Conservation (phyloP, 2,888 invertebrate genomes). For the Watsonalla cultraria region DNA sequence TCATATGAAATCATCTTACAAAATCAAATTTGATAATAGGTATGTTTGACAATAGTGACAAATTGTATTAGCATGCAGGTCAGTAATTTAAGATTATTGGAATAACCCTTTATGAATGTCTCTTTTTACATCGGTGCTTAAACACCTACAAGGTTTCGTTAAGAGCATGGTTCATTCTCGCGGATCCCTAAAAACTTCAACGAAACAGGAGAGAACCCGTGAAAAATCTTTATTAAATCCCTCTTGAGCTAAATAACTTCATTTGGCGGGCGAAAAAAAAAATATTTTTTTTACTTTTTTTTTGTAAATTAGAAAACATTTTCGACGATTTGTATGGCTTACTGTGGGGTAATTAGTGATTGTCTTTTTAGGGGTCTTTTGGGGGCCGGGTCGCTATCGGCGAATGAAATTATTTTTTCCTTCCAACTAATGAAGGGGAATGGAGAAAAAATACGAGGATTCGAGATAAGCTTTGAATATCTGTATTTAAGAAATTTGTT, state of each 20-base stretch:
- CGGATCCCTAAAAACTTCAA: conserved; percentile 55
- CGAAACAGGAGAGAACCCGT: conserved; percentile 57
- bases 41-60: too few relatives aligned
- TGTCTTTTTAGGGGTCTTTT: conserved; percentile 43
- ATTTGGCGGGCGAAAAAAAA: conserved; percentile 57
- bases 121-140: too few relatives aligned
- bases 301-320: conserved; percentile 75
- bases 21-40: too few relatives aligned
- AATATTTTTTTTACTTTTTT: conserved; percentile 47
- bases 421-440: conserved; percentile 60
- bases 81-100: too few relatives aligned
- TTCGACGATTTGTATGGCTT: conserved; percentile 76
- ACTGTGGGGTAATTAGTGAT: conserved; percentile 66
- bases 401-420: conserved; percentile 61
- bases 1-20: too few relatives aligned
- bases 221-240: conserved; percentile 79
- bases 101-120: too few relatives aligned
- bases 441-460: conserved; percentile 47
- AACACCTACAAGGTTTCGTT: too few relatives aligned
- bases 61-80: too few relatives aligned
- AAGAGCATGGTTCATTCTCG: neutral
- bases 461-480: conserved; percentile 22
- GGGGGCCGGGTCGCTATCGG: conserved; percentile 45
- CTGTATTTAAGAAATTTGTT: neutral
- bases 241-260: conserved; percentile 73